Conservation (phyloP, 2,888 invertebrate genomes). For the Microctonus brassicae region DNA sequence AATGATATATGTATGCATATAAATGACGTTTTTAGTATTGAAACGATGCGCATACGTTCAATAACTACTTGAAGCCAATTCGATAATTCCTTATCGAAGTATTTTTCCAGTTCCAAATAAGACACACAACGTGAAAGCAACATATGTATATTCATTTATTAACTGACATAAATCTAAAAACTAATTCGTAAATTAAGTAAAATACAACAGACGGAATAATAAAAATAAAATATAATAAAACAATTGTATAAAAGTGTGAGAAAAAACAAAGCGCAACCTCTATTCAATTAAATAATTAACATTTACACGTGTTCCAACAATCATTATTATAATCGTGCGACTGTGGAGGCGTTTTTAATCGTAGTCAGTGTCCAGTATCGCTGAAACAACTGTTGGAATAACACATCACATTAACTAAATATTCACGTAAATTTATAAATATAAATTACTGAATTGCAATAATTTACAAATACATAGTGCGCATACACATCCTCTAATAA, state of each 20-base stretch:
- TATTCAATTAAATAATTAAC: conserved; percentile 21
- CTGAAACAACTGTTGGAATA: conserved; percentile 14
- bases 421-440: not conserved
- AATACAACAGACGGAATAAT: not conserved
- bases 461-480: too few relatives aligned
- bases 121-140: too few relatives aligned
- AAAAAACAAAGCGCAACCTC: not conserved
- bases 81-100: too few relatives aligned
- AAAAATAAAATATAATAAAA: not conserved
- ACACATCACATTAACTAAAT: not conserved
- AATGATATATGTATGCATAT: not conserved
- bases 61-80: not conserved
- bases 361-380: conserved; percentile 5
- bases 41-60: not conserved
- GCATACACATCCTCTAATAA: not conserved
- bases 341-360: conserved; percentile 23
- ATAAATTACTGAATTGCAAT: not conserved
- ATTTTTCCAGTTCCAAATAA: too few relatives aligned
- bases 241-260: not conserved
- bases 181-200: not conserved
- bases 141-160: too few relatives aligned
- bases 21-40: not conserved
- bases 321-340: conserved; percentile 8
- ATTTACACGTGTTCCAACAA: not conserved
- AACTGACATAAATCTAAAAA: not conserved